Base-by-base conservation (phyloP, 2,113 vertebrate species). In the Hippopotamus amphibius region DNA sequence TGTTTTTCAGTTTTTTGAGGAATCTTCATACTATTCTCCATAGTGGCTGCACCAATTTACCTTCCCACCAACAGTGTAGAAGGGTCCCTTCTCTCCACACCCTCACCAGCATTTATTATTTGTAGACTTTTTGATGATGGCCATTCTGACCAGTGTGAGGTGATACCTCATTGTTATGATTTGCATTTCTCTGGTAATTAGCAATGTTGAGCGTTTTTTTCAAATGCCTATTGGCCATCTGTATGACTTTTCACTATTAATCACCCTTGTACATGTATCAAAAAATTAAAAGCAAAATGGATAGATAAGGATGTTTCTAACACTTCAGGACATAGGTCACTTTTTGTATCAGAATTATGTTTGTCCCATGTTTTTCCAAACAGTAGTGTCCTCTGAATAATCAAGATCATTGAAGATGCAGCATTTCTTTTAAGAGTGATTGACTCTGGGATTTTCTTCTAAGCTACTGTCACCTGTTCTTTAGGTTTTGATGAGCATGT, bases 241-340 rank as follows among this genome's bases (percentile, higher is more conserved):
- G 46, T 76, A 1, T 76, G 26, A 10, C 28, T 41, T 81, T 66
- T 41, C 55, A 28, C 24, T 81, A 0, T 16, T n/a, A 33, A 55
- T 24, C 37, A 4, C 26, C 28, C 37, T 46, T 26, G 19, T 28
- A 4, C 11, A 4, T 28, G 10, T 26, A 13, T 50, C 28, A 24
- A 66, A 93, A 82, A 69, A 19, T 43, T 43, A 14, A 90, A 59
- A 53, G 59, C 46, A 87, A 30, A 71, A 5, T 19, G 86, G 19
- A 46, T 0, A 11, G 21, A 55, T 55, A n/a, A 6, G 41, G 22
- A 10, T 71, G 6, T 13, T 53, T 16, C 24, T 50, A 46, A 17
- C 5, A 15, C 19, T 5, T 24, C 4, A 3, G 53, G 80, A 33
- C n/a, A 16, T 6, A 5, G 41, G 0, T 46, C 17, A 2, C n/a